Conservation (phyloP, 2,888 invertebrate genomes). For the Scaptomyza parva region DNA sequence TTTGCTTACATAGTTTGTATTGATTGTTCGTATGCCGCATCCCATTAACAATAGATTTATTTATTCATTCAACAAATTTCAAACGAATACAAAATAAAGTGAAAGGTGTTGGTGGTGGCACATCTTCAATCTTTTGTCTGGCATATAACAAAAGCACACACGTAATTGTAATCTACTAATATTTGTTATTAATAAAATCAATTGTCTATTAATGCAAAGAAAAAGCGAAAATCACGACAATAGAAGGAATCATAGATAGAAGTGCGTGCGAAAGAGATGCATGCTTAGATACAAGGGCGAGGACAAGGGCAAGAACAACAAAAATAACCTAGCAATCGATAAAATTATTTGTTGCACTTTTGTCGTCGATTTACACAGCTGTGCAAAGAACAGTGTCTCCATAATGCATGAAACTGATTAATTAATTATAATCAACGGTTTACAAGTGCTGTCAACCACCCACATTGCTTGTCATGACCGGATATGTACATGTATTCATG, state of each 20-base stretch:
- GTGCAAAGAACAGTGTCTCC: constrained; percentile 2
- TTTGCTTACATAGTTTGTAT: constrained; percentile 36
- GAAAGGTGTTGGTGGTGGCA: constrained; percentile 75
- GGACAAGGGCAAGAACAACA: constrained; percentile 21
- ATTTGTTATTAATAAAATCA: constrained; percentile 33
- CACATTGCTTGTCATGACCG: constrained; percentile 46
- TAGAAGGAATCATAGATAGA: constrained; percentile 22
- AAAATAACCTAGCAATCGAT: constrained; percentile 37
- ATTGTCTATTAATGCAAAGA: constrained; percentile 10
- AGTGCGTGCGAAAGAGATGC: constrained; percentile 28
- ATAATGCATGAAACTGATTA: constrained; percentile 8
- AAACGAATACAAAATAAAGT: constrained; percentile 64
- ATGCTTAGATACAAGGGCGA: not conserved
- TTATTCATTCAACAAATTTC: constrained; percentile 58
- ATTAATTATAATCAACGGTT: constrained; percentile 13
- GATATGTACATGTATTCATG: constrained; percentile 49
- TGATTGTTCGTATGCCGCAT: constrained; percentile 57
- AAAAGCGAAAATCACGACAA: not conserved
- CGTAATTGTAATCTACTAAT: constrained; percentile 47
- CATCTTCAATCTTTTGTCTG: constrained; percentile 66
- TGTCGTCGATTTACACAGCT: constrained; percentile 22
- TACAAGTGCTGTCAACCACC: constrained; percentile 12
- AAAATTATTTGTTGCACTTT: constrained; percentile 35
- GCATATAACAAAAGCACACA: constrained; percentile 29
- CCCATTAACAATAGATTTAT: constrained; percentile 58